Conservation (phyloP, 2,888 invertebrate genomes). For the Eledone cirrhosa region DNA sequence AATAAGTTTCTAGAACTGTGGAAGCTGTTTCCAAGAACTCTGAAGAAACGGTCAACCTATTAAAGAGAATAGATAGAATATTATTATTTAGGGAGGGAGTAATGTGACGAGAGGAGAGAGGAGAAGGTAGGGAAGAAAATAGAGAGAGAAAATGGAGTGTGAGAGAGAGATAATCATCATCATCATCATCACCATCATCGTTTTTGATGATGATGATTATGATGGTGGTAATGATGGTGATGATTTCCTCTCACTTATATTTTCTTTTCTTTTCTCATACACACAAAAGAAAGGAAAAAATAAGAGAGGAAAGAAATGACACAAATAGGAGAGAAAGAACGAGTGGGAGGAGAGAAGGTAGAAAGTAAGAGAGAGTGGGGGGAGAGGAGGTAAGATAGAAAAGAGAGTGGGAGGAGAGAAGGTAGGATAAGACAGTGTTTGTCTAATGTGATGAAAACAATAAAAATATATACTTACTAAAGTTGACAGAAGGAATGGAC, state of each 20-base stretch:
- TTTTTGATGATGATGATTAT: no score
- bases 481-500: not conserved
- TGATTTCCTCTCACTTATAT: no score
- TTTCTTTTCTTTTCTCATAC: no score
- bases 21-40: not conserved
- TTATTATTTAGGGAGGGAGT: not conserved
- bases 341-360: not conserved
- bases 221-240: no score
- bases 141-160: not conserved
- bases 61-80: not conserved
- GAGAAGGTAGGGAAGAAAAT: not conserved
- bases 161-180: no score
- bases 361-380: not conserved
- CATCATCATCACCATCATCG: no score
- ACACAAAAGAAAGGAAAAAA: no score
- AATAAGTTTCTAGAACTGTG: conserved; percentile 1
- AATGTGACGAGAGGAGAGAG: not conserved
- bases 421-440: not conserved
- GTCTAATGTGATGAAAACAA: not conserved
- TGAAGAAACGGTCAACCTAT: not conserved
- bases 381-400: no score
- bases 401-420: not conserved
- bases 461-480: not conserved
- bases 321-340: no score
- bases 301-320: no score